Percentiles rank a stretch among this genome's conserved stretches.
Evolutionary conservation across 2,797 vertebrate species (phyloP).

Genomic region (Hirundo rustica): DNA sequence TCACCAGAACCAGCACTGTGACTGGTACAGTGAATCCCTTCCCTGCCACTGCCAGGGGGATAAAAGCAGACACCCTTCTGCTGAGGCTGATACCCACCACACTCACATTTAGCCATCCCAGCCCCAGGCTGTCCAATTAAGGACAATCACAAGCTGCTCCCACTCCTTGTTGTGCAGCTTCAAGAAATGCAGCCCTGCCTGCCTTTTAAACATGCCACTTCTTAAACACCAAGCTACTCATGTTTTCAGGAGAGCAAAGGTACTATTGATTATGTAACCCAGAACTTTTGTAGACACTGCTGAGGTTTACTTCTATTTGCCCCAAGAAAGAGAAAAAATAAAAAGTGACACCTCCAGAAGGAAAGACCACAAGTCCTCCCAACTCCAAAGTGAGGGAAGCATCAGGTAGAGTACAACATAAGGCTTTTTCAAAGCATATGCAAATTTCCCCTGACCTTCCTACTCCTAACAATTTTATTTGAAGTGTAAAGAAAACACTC

Average conservation of each 20-base stretch:
- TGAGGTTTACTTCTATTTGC: not conserved
- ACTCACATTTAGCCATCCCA: not conserved
- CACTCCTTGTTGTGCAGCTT: not conserved
- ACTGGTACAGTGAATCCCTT: not conserved
- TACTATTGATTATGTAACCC: not conserved
- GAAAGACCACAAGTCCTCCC: not conserved
- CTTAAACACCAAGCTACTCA: not conserved
- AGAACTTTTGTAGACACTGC: not conserved
- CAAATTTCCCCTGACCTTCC: not conserved
- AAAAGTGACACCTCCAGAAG: not conserved
- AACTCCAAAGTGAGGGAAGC: not conserved
- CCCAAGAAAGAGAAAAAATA: not conserved
- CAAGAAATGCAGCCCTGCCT: not conserved
- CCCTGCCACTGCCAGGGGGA: not conserved
- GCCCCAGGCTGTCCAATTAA: not conserved
- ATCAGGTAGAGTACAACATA: not conserved
- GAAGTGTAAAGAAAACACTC: not conserved
- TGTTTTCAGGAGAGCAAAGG: not conserved
- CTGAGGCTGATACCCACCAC: accelerated
- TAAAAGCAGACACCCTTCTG: not conserved
- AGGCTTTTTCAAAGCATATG: not conserved
- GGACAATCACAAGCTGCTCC: accelerated
- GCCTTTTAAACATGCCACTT: not conserved
- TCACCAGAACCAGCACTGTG: not conserved
- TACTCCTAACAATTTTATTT: not conserved